Base-by-base conservation (phyloP, 2,888 invertebrate species). In the Tuta absoluta region DNA sequence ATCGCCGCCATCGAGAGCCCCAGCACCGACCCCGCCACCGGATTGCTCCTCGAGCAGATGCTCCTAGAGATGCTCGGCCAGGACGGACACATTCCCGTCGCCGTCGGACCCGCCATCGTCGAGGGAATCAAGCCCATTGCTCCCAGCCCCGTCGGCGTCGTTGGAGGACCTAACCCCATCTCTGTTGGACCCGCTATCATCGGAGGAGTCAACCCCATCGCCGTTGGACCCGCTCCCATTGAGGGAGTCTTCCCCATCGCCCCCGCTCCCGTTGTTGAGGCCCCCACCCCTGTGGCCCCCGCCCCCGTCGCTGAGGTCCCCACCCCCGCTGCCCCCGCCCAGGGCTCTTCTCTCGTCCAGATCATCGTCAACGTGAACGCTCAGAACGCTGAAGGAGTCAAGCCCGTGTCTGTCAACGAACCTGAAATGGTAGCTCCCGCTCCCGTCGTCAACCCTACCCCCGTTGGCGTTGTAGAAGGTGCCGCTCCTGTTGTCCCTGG, bases 1-100 rank as follows among this genome's bases (percentile, higher is more conserved):
- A 71, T 84, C 65, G 80, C 75, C 63, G 84, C 84, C 71, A 85
- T 85, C 80, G 69, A 81, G 65, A 81, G 77, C 80, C 82, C 82
- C 68, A 76, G 76, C 80, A 81, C 82, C 66, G 70, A 82, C 75
- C 81, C 81, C 67, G 81, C 81, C 70, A 82, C 83, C 74, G 82
- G 80, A 63, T 77, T 68, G 51, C 64, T 71, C 23, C 68, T 66
- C n/a, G 49, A 63, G 24, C 57, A 66, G 62, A 33, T 72, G 64
- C 72, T 75, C 45, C 49, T 69, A 45, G 68, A 72, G n/a, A 61
- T 66, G 17, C 72, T 76, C 60, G 73, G 70, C 66, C 23, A 5
- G n/a, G 17, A 14, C 17, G n/a, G 17, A 5, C 49, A 62, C 49
- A 45, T 65, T 0, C 72, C 76, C 62, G 63, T 72, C 68, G n/a